Conservation (phyloP, 2,888 invertebrate species). For the Serrognathus titanus region DNA sequence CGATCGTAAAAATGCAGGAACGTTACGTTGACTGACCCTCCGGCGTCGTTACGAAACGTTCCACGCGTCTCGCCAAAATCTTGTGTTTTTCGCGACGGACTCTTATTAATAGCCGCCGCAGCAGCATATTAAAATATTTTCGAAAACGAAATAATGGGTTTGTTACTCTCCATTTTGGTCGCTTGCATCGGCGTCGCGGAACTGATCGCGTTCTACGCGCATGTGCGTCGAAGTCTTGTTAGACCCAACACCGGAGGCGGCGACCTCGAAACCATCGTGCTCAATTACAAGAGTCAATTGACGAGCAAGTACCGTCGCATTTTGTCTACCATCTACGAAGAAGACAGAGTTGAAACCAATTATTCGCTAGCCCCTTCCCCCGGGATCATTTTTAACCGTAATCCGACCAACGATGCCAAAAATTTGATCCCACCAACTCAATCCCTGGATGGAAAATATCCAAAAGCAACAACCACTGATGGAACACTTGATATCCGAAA, state of each 20-base stretch:
- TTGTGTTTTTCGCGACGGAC: background rate
- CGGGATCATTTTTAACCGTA: conserved; percentile 7
- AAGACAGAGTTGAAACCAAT: conserved; percentile 51
- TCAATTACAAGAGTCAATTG: conserved; percentile 7
- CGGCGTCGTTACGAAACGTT: background rate
- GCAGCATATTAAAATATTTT: background rate
- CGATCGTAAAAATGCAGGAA: too few relatives aligned
- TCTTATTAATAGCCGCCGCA: background rate
- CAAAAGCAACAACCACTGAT: too few relatives aligned
- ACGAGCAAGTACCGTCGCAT: conserved; percentile 38
- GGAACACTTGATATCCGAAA: too few relatives aligned
- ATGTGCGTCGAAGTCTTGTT: conserved; percentile 47
- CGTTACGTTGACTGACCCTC: too few relatives aligned
- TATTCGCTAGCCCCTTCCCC: conserved; percentile 27
- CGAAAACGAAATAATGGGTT: conserved; percentile 56
- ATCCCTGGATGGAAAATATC: too few relatives aligned
- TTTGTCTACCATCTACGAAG: conserved; percentile 46
- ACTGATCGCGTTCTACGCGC: conserved; percentile 57
- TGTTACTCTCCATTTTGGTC: conserved; percentile 70
- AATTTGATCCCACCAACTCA: background rate
- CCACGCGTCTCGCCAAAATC: conserved; percentile 9
- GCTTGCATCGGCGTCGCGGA: conserved; percentile 74
- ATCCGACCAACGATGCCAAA: background rate
- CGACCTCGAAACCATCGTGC: conserved; percentile 46
- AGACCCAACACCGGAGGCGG: conserved; percentile 42